These are phyloP conservation scores for Melitaea cinxia DNA, from an alignment of 1,140 invertebrate species.

Conservation along the genomic window DNA sequence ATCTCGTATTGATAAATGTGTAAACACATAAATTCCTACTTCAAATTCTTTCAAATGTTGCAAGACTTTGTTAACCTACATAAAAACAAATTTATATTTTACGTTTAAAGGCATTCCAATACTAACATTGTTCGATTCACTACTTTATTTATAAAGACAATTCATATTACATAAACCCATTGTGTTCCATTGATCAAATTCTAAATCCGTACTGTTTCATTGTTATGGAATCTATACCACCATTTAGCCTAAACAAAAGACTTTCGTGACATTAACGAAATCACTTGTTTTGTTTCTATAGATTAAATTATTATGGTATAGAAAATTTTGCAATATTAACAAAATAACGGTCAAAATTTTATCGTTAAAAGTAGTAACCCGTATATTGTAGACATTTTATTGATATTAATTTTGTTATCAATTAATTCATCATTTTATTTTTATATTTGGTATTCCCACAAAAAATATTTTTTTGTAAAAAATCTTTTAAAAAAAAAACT, in stretches of 20 bases:
- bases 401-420: too few species aligned
- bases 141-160: slow-evolving; percentile 26
- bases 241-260: slow-evolving; percentile 23
- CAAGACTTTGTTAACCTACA: slow-evolving; percentile 9
- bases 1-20: too few species aligned
- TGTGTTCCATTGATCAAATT: slow-evolving; percentile 44
- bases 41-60: not conserved
- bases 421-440: too few species aligned
- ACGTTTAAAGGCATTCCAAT: not conserved
- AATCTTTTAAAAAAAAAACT: too few species aligned
- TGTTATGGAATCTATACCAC: slow-evolving; percentile 25
- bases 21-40: not conserved
- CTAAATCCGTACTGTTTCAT: slow-evolving; percentile 35
- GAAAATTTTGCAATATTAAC: too few species aligned
- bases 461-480: too few species aligned
- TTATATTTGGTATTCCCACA: too few species aligned
- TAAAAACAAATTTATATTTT: slow-evolving; percentile 11
- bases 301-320: not conserved
- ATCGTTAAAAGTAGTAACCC: too few species aligned
- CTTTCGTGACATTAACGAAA: not conserved
- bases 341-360: too few species aligned
- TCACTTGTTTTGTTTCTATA: not conserved
- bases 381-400: too few species aligned
- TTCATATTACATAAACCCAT: slow-evolving; percentile 43
- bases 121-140: slow-evolving; percentile 14